phyloP scores from a whole-genome alignment of 2,113 vertebrate species.

The Polyodon spathula region DNA sequence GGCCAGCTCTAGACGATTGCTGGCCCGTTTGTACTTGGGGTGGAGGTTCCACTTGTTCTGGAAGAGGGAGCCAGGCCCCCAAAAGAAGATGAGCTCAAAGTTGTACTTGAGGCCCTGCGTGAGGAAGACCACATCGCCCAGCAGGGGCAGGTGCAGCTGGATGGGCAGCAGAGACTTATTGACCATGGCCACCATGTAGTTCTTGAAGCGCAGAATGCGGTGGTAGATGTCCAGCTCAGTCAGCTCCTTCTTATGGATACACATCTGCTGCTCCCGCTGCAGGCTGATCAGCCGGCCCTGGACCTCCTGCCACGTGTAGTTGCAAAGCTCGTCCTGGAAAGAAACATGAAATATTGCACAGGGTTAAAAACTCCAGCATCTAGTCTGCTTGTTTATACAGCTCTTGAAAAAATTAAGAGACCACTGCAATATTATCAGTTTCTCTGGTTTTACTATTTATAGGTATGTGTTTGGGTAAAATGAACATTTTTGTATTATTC shows the following conservation, averaged over 20 bases:
- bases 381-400: no score
- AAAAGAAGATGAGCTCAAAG: slow-evolving; percentile 40
- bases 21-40: slow-evolving; percentile 42
- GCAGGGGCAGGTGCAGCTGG: slow-evolving; percentile 21
- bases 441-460: no score
- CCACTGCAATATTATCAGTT: no score
- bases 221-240: slow-evolving; percentile 48
- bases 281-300: slow-evolving; percentile 74
- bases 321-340: slow-evolving; percentile 69
- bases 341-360: not conserved
- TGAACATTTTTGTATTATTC: no score
- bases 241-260: slow-evolving; percentile 71
- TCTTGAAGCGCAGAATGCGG: slow-evolving; percentile 51
- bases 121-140: slow-evolving; percentile 34
- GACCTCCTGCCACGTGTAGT: slow-evolving; percentile 76
- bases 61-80: slow-evolving; percentile 44
- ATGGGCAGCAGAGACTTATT: slow-evolving; percentile 43
- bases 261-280: slow-evolving; percentile 74
- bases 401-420: no score
- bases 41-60: slow-evolving; percentile 51
- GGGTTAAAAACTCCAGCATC: no score
- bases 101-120: slow-evolving; percentile 44
- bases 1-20: slow-evolving; percentile 36
- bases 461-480: no score
- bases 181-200: slow-evolving; percentile 49